Percentiles rank a stretch among this genome's conserved stretches.
Conservation (phyloP, 35 echinoderm and acorn worm species). For the Ophioderma brevispina region DNA sequence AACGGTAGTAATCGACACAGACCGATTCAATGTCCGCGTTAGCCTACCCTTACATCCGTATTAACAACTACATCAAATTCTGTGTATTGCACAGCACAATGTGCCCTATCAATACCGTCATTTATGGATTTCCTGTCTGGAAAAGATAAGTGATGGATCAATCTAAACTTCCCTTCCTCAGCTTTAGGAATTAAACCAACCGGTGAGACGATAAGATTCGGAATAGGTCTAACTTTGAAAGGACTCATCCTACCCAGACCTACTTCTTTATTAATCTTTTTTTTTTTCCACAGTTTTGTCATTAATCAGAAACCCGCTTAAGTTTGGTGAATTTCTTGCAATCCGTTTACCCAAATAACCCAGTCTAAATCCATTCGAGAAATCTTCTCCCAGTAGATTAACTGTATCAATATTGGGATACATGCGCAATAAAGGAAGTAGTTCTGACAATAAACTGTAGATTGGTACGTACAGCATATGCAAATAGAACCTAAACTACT, state of each 20-base stretch:
- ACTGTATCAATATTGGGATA: conserved; percentile 5
- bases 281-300: not conserved
- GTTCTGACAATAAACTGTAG: not conserved
- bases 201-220: conserved; percentile 34
- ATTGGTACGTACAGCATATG: not conserved
- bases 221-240: conserved; percentile 15
- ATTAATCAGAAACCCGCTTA: not conserved
- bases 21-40: conserved; percentile 47
- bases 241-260: conserved; percentile 41
- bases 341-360: not conserved
- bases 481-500: not conserved
- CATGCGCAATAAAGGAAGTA: not conserved
- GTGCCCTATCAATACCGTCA: conserved; percentile 6
- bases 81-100: not conserved
- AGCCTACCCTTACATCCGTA: not conserved
- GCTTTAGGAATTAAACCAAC: conserved; percentile 35
- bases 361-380: conserved; percentile 4
- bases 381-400: not conserved
- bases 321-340: not conserved
- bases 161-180: not conserved
- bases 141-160: conserved; percentile 44
- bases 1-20: conserved; percentile 31
- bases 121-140: conserved; percentile 9
- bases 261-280: not conserved
- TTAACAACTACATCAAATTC: conserved; percentile 26